Evolutionary conservation across 1,140 invertebrate genomes (phyloP).

Genomic region (Drosophila teissieri): DNA sequence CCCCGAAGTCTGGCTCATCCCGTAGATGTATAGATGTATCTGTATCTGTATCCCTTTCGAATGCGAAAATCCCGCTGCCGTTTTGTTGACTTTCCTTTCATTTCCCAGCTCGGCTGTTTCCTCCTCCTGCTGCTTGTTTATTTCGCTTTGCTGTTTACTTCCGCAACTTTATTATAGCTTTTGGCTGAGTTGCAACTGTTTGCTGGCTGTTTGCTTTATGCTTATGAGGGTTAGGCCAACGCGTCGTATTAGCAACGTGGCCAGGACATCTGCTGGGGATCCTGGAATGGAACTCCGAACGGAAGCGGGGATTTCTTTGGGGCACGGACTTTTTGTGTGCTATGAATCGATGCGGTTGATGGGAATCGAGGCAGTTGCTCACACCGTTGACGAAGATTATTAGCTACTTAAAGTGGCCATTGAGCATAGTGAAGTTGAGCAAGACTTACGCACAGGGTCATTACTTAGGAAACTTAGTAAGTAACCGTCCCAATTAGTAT

Average conservation of each 20-base stretch:
- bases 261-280: conserved; percentile 8
- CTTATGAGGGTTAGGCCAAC: conserved; percentile 73
- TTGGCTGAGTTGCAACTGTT: conserved; percentile 78
- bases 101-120: conserved; percentile 48
- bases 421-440: neutral
- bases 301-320: conserved; percentile 27
- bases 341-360: conserved; percentile 55
- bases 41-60: conserved; percentile 56
- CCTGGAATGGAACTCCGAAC: neutral
- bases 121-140: conserved; percentile 55
- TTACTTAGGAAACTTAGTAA: too few species aligned
- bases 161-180: conserved; percentile 82
- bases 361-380: conserved; percentile 59
- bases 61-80: conserved; percentile 65
- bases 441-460: neutral
- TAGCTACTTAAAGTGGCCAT: conserved; percentile 43
- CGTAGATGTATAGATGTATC: neutral
- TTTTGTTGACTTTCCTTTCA: conserved; percentile 78
- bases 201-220: conserved; percentile 67
- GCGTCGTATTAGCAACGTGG: conserved; percentile 70
- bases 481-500: too few species aligned
- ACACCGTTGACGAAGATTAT: conserved; percentile 49
- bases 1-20: conserved; percentile 51
- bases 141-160: conserved; percentile 77
- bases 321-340: conserved; percentile 48